Base-by-base conservation (phyloP, 2,888 invertebrate genomes). In the Pristionchus fissidentatus region DNA sequence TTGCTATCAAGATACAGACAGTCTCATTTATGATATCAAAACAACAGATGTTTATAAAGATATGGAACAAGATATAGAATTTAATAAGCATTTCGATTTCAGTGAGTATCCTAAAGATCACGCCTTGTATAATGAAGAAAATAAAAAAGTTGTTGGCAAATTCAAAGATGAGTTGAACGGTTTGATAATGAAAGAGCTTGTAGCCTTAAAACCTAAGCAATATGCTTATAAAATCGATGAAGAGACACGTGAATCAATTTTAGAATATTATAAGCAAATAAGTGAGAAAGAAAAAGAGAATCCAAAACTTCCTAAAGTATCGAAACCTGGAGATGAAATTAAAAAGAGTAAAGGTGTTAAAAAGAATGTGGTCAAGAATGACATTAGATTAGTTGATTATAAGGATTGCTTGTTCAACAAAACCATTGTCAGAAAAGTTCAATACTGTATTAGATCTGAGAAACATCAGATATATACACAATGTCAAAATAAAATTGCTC, bases 1-100 rank as follows among this genome's bases (percentile, higher is more conserved):
- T 90, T 92, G n/a, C n/a, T n/a, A n/a, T n/a, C n/a, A n/a, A n/a
- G n/a, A n/a, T n/a, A n/a, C n/a, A n/a, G n/a, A n/a, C 83, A 85
- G 84, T 60, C 84, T 91, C 8, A 84, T 87, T 19, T 90, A 88
- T 84, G 85, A 88, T 41, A 87, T 93, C 8, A 80, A 85, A 41
- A 92, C 90, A 8, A 84, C 87, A 1, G 91, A 93, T 85, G 84
- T 93, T 52, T 93, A 93, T 87, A 85, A 88, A 38, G 91, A 92
- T 83, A 87, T 91, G 75, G 41, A 55, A 62, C 13, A 52, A 80
- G 49, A 57, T 35, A 15, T n/a, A 13, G 13, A 15, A 15, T 66
- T 86, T 4, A 85, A 87, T 62, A 62, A 83, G 84, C 83, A 66
- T 13, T 90, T 89, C 78, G 87, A 90, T 83, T 88, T 88, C 0